Evolutionary conservation across 2,888 invertebrate species (phyloP).

Genomic region (Stenodera caucasica): DNA sequence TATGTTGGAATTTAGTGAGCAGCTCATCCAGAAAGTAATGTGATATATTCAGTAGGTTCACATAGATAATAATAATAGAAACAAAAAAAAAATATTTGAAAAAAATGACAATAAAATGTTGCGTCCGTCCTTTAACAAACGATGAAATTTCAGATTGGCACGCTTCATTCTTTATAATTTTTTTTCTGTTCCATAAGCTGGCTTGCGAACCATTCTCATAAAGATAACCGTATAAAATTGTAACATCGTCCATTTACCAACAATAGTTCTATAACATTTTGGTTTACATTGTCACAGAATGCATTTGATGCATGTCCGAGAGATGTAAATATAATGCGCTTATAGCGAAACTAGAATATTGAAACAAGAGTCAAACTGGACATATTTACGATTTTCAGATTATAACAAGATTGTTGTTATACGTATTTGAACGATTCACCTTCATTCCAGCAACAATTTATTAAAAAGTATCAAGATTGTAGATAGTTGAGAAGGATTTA

Average conservation of each 20-base stretch:
- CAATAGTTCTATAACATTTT: neutral
- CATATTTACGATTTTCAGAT: neutral
- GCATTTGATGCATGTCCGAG: neutral
- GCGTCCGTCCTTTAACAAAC: neutral
- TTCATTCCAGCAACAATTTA: neutral
- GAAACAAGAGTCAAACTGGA: neutral
- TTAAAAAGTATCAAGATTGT: neutral
- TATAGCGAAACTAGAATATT: neutral
- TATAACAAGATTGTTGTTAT: neutral
- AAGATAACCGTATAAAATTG: neutral
- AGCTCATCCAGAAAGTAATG: constrained; percentile 1
- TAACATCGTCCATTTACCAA: neutral
- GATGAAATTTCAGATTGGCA: constrained; percentile 8
- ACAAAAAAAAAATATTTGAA: neutral
- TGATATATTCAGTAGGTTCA: neutral
- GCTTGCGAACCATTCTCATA: neutral
- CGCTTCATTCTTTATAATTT: neutral
- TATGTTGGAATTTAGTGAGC: neutral
- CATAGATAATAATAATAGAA: neutral
- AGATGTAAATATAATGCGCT: neutral
- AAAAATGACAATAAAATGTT: neutral
- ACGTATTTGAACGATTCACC: too few species aligned
- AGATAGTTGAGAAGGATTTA: neutral
- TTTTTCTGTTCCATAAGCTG: neutral
- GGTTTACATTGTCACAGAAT: constrained; percentile 10